Base-by-base conservation (phyloP, 2,113 vertebrate genomes). In the Ophthalmolycus amberensis region DNA sequence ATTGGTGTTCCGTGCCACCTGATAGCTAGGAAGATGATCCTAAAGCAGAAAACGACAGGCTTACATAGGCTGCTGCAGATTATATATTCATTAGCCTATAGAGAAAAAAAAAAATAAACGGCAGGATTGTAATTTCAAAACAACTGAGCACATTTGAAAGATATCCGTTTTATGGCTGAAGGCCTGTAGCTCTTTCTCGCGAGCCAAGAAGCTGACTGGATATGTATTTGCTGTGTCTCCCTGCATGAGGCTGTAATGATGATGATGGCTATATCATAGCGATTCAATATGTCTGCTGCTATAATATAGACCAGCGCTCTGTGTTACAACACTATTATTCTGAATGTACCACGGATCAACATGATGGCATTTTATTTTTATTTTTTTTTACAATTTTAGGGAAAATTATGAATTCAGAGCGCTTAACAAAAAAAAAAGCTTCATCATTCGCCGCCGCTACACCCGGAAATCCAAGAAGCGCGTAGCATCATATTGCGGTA, bases 401-500 rank as follows among this genome's bases (percentile, higher is more conserved):
- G 16, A 34, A 44, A 71, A 48, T 3, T 58, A 85, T 27, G 40
- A 75, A n/a, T 50, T 48, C 2, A 37, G 46, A 15, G 29, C 11
- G 27, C 34, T 69, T 60, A 46, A n/a, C 14, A 32, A 7, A 32
- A 6, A 73, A 42, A 76, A 72, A 15, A 44, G 88, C 80, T 74
- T 75, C 80, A 83, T 90, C 90, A 85, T 82, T 40, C 62, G 16
- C 65, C 77, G 64, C 48, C 56, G 73, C 76, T 82, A 25, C 76
- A 91, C 87, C 90, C 93, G 90, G 92, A 93, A 88, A 93, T 90
- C 64, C 77, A 64, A 77, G 66, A 84, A 44, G 77, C 89, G 84
- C 84, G 74, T 59, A 83, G 87, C 92, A 91, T 93, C 90, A 91
- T 89, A 89, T 85, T 94, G 93, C 92, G 89, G 90, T 89, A 88